These are phyloP conservation scores for Sthenelais limicola DNA, from an alignment of 2,888 invertebrate species.

Conservation along the genomic window DNA sequence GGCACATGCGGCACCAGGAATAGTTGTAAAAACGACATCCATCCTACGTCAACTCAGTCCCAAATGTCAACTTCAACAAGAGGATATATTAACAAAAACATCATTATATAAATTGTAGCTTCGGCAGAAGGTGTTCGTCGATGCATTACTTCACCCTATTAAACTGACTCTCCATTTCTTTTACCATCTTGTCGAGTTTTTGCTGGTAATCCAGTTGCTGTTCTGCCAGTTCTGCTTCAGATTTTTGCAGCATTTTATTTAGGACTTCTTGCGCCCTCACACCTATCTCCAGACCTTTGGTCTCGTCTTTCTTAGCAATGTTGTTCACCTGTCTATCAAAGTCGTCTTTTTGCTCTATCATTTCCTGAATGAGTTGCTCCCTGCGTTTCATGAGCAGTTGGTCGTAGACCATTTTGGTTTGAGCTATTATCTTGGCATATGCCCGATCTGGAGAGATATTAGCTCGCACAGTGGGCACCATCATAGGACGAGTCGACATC, in stretches of 20 bases:
- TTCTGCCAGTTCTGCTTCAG: conserved; percentile 14
- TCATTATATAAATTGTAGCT: no score
- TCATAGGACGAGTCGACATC: no score
- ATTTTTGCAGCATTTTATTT: conserved; percentile 17
- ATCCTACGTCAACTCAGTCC: no score
- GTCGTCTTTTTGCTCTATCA: conserved; percentile 20
- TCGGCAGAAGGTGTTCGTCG: no score
- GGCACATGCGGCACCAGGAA: no score
- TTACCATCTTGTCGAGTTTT: conserved; percentile 39
- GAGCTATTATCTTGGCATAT: conserved; percentile 2
- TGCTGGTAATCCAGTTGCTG: conserved; percentile 34
- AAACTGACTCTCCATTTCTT: conserved; percentile 24
- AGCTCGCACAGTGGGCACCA: no score
- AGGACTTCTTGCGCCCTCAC: conserved; percentile 39
- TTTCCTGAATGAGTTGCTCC: conserved; percentile 15
- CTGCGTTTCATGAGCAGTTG: conserved; percentile 3
- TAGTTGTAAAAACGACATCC: no score
- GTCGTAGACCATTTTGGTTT: conserved; percentile 37
- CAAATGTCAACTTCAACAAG: no score
- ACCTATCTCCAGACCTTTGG: conserved; percentile 33
- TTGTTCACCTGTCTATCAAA: conserved; percentile 29
- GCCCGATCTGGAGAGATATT: conserved; percentile 5
- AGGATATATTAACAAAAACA: no score
- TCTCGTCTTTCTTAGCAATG: conserved; percentile 4
- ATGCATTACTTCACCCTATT: no score